These are phyloP conservation scores for Eupithecia dodoneata DNA, from an alignment of 2,888 invertebrate species.

Conservation along the genomic window DNA sequence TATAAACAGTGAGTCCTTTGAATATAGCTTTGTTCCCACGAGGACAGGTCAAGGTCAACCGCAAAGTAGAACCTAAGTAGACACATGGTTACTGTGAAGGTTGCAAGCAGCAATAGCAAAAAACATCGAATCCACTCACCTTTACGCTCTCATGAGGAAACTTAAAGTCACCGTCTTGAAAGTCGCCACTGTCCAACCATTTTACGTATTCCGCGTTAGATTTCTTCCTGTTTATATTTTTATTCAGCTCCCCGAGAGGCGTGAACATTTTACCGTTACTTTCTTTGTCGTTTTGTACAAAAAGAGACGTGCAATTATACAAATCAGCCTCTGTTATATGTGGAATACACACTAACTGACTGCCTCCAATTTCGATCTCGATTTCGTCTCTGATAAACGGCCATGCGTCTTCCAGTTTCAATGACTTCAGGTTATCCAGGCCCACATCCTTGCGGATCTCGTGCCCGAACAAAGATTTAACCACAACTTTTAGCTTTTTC, in stretches of 20 bases:
- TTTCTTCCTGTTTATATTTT: constrained; percentile 74
- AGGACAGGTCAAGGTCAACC: constrained; percentile 44
- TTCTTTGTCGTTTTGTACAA: constrained; percentile 77
- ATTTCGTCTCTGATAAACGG: constrained; percentile 82
- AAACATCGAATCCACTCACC: constrained; percentile 43
- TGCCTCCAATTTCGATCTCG: constrained; percentile 80
- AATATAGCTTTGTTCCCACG: not conserved
- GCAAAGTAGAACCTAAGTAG: not conserved
- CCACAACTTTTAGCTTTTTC: constrained; percentile 80
- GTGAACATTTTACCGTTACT: constrained; percentile 79
- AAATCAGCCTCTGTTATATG: constrained; percentile 81
- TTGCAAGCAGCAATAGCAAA: constrained; percentile 6
- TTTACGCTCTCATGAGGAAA: constrained; percentile 80
- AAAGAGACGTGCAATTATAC: constrained; percentile 78
- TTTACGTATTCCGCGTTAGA: constrained; percentile 70
- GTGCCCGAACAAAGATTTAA: constrained; percentile 79
- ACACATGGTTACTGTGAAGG: constrained; percentile 17
- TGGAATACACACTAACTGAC: constrained; percentile 79
- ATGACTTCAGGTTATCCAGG: constrained; percentile 72
- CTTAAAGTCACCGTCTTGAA: constrained; percentile 71
- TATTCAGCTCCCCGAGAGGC: constrained; percentile 73
- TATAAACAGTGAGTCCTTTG: not conserved
- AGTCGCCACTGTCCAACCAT: constrained; percentile 69
- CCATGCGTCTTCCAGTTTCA: constrained; percentile 81
- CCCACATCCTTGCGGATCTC: constrained; percentile 82